Evolutionary conservation across 2,888 invertebrate species (phyloP).

Genomic region (Drosophila rubida): DNA sequence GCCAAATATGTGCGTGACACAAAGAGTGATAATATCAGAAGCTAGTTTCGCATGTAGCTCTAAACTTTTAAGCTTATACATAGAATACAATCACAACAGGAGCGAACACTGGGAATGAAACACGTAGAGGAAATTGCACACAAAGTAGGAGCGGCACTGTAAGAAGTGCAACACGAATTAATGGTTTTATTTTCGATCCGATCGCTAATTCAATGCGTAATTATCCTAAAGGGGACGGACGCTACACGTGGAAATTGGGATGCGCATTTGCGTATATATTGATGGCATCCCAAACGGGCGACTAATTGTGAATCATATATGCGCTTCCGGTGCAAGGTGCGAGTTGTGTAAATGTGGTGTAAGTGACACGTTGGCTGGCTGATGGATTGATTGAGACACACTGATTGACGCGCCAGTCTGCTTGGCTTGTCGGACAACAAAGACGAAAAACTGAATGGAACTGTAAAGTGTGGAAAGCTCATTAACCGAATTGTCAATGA

Average conservation of each 20-base stretch:
- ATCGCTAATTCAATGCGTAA: not conserved
- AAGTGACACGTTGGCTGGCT: not conserved
- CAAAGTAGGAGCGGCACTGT: not conserved
- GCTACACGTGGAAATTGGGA: not conserved
- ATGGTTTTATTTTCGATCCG: not conserved
- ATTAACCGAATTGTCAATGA: not conserved
- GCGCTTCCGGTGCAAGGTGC: slow-evolving; percentile 13
- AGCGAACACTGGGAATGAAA: not conserved
- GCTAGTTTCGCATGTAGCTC: no score
- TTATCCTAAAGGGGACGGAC: not conserved
- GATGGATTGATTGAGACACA: slow-evolving; percentile 4
- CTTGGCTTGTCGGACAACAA: not conserved
- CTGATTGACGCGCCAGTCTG: no score
- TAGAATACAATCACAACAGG: not conserved
- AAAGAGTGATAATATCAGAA: no score
- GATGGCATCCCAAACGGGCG: not conserved
- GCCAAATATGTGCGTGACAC: no score
- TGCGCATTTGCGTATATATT: not conserved
- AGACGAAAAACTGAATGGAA: not conserved
- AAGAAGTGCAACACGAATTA: no score
- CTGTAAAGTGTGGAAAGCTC: not conserved
- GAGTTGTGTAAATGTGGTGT: slow-evolving; percentile 3
- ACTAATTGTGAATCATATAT: slow-evolving; percentile 1
- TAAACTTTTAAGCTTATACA: no score
- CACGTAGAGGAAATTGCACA: not conserved